Conservation (phyloP, 2,888 invertebrate genomes). For the Drosophila mayaguana region DNA sequence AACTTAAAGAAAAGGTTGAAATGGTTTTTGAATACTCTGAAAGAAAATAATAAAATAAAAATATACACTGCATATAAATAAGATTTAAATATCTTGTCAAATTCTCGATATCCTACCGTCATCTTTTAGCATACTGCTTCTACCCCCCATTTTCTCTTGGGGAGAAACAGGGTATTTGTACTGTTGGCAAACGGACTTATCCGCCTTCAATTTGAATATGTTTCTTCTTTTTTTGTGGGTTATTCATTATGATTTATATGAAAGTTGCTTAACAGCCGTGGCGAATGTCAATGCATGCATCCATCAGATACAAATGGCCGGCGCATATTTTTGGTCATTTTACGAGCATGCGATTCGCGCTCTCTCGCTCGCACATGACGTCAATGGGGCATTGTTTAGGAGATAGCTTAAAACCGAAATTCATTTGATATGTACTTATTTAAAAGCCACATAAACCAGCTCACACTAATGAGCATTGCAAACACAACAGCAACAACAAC, state of each 20-base stretch:
- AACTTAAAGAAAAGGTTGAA: too few relatives aligned
- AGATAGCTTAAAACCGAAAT: slow-evolving; percentile 32
- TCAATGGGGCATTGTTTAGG: slow-evolving; percentile 59
- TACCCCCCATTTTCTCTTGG: too few relatives aligned
- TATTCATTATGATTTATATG: slow-evolving; percentile 58
- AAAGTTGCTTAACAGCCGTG: slow-evolving; percentile 49
- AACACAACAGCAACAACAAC: slow-evolving; percentile 41
- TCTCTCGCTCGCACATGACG: slow-evolving; percentile 39
- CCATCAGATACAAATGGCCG: slow-evolving; percentile 56
- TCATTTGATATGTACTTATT: slow-evolving; percentile 45
- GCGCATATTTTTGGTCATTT: slow-evolving; percentile 45
- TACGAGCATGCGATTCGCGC: slow-evolving; percentile 19
- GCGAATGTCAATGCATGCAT: slow-evolving; percentile 72
- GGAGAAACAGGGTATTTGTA: slow-evolving; percentile 18
- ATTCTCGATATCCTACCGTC: too few relatives aligned
- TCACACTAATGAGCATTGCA: slow-evolving; percentile 62
- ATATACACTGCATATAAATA: too few relatives aligned
- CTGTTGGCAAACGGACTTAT: neutral
- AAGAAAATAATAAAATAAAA: too few relatives aligned
- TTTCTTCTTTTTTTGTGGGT: neutral
- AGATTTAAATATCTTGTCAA: too few relatives aligned
- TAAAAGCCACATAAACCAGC: slow-evolving; percentile 48
- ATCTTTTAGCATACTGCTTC: too few relatives aligned
- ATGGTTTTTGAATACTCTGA: too few relatives aligned
- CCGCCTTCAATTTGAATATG: neutral